Evolutionary conservation across 2,888 invertebrate genomes (phyloP), one percentile per base, ranked within the genome.

Genomic region (Apodemia hepburni): DNA sequence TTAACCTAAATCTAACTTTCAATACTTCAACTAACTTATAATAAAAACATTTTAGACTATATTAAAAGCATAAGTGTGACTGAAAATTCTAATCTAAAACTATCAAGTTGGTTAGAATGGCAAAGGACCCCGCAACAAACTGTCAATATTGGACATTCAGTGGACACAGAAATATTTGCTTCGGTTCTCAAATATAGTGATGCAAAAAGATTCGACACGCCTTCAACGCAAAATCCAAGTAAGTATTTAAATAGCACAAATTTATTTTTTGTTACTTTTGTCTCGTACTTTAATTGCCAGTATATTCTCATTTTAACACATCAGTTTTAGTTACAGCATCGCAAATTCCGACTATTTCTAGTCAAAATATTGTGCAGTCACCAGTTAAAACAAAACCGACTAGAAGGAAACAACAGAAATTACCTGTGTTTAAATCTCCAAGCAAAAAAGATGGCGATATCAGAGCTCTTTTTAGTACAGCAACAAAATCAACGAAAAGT

Each of bases 401-500:
- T 54, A 87, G 64, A 60, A 70, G 81, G 74, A 83, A 77, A 71
- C 84, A 81, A 71, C 75, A 74, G 47, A 85, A 82, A 70, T 22
- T 64, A 3, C 11, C 71, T 1, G 15, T 67, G 27, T 27, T 65
- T 5, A 88, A 85, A 71, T 82, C 87, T 12, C 84, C 83, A 0
- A 73, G 67, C 4, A 85, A 87, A 77, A 85, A 81, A 80, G 76
- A 93, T 74, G 87, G 92, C 0, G 93, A 94, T 65, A 93, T 94
- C 38, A 81, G 93, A 75, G 88, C 90, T 60, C 81, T 94, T 66
- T 93, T 94, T 60, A 84, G 86, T 66, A 84, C 86, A 11, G 80
- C 80, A 0, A 89, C 86, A 0, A 92, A 86, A 75, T 86, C 87
- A n/a, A 88, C 86, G 15, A 84, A 87, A 65, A 92, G 79, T 73